Conservation (phyloP, 2,113 vertebrate species). For the Mobula hypostoma region DNA sequence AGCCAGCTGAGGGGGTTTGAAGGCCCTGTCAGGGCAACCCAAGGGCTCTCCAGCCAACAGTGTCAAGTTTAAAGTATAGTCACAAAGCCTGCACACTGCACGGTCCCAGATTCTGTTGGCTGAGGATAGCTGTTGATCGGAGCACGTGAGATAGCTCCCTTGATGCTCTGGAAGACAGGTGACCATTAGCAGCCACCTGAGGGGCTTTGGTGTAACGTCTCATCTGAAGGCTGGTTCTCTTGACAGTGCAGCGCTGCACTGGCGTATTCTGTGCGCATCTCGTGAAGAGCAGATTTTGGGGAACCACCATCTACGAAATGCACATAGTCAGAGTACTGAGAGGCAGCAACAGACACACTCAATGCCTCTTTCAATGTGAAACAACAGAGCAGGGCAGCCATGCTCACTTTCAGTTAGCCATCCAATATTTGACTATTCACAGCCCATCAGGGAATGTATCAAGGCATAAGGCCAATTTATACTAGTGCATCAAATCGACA, state of each 20-base stretch:
- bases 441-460: background rate
- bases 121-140: background rate
- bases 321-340: background rate
- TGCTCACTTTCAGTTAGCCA: background rate
- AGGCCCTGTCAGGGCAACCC: background rate
- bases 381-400: background rate
- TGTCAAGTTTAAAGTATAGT: background rate
- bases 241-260: background rate
- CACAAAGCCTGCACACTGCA: background rate
- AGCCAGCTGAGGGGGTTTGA: too few relatives aligned
- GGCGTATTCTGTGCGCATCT: background rate
- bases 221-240: background rate
- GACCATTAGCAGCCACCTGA: background rate
- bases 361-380: background rate
- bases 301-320: background rate
- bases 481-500: too few relatives aligned
- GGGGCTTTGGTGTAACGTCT: background rate
- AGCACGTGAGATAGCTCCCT: background rate
- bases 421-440: background rate
- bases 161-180: background rate
- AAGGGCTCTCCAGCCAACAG: background rate
- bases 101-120: background rate
- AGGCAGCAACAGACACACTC: background rate
- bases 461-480: background rate
- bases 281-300: too few relatives aligned